Base-by-base conservation (phyloP, 2,797 vertebrate species). In the Spinus olivaceus region DNA sequence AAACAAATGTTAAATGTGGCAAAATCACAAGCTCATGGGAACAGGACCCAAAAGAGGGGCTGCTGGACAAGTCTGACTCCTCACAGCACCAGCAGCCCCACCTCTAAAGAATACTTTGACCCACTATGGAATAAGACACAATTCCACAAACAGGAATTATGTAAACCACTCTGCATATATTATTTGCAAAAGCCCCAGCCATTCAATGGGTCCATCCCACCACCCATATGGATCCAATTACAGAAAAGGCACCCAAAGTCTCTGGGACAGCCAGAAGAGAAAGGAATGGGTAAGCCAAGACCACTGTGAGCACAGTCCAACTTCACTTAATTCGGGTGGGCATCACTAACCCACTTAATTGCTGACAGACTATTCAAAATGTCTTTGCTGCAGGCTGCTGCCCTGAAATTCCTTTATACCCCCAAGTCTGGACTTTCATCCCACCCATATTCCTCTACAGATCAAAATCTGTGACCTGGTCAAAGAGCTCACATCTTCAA, bases 31-130 rank as follows among this genome's bases (percentile, higher is more conserved):
- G 30, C 50, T 65, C 66, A 63, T 77, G 73, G 88, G 90, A 96
- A 86, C 63, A 51, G 83, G 53, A 93, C 82, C 78, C 41, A 44
- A 76, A 65, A 32, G 32, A 84, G 37, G 42, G 82, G 50, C 39
- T 91, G 85, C 65, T 82, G 92, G 87, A 71, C 67, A 54, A 50
- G 25, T n/a, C 77, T 92, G 89, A 91, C 81, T 81, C 24, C 61
- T 78, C 35, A 67, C 65, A 94, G 91, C 64, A 85, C 66, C 67
- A 86, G 59, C 3, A 2, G 79, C 82, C 86, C 94, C 82, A 88
- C 73, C 94, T 88, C 94, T 44, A 70, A 90, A 78, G 82, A 90
- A 83, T 91, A 81, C 85, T 95, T 94, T 54, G 91, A 95, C 86
- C 86, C 14, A 2, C 88, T 92, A 32, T 5, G 21, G 83, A 88